Evolutionary conservation across 2,797 vertebrate genomes (phyloP).

Genomic region (Enteromius treurensis): DNA sequence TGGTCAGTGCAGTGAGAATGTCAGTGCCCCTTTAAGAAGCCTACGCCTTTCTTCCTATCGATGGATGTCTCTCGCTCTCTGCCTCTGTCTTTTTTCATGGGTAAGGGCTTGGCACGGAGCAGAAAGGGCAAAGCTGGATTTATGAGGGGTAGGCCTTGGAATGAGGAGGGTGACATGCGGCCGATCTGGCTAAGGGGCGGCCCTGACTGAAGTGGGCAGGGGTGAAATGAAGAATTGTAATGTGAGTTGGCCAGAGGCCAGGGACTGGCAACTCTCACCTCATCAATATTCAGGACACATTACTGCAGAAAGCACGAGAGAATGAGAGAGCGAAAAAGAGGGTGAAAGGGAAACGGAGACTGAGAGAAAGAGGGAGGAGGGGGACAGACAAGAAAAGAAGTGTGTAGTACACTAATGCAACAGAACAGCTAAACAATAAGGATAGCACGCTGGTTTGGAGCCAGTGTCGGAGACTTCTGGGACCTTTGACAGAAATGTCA

Average conservation of each 20-base stretch:
- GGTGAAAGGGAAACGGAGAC: not conserved
- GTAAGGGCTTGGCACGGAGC: not conserved
- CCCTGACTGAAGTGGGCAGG: constrained; percentile 16
- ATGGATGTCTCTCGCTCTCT: constrained; percentile 22
- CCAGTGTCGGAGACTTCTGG: not conserved
- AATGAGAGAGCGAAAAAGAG: constrained; percentile 25
- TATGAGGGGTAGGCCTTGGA: not conserved
- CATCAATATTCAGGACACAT: constrained; percentile 58
- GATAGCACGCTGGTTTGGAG: not conserved
- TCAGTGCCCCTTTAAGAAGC: constrained; percentile 44
- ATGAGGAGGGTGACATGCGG: not conserved
- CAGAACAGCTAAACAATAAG: constrained; percentile 23
- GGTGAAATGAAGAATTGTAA: constrained; percentile 27
- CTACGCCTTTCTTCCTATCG: constrained; percentile 8
- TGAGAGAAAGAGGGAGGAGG: not conserved
- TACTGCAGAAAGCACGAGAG: constrained; percentile 40
- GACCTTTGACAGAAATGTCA: not conserved
- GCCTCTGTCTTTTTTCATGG: constrained; percentile 23
- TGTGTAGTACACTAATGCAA: constrained; percentile 22
- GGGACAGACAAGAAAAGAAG: not conserved
- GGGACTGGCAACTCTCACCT: constrained; percentile 21
- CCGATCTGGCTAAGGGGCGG: constrained; percentile 4
- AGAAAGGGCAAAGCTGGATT: constrained; percentile 23
- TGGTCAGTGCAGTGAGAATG: not conserved
- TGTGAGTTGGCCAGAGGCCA: constrained; percentile 24